phyloP scores from a whole-genome alignment of 2,797 vertebrate genomes.

The Pangasius djambal region DNA sequence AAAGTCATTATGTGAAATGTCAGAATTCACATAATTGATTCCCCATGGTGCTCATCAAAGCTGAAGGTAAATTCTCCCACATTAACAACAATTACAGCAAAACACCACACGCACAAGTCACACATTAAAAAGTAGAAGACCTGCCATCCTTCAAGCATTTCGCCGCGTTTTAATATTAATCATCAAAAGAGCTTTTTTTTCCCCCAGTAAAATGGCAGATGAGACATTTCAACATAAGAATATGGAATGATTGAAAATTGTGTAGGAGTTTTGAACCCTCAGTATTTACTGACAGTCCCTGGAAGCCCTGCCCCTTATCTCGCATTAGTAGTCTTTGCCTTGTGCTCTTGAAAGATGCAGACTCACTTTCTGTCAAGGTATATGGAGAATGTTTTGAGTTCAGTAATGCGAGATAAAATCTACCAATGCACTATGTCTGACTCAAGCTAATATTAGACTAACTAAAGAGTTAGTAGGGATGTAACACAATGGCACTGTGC shows the following conservation, averaged over 20 bases:
- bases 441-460: background rate
- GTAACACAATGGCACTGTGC: background rate
- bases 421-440: background rate
- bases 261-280: background rate
- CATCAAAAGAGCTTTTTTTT: background rate
- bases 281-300: background rate
- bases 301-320: background rate
- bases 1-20: constrained; percentile 24
- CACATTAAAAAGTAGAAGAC: background rate
- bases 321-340: background rate
- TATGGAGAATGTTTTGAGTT: background rate
- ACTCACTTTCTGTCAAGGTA: background rate
- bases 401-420: background rate
- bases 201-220: background rate
- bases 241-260: background rate
- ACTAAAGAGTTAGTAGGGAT: background rate
- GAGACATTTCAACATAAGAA: background rate
- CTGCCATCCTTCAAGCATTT: background rate
- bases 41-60: constrained; percentile 16
- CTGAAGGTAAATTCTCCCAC: constrained; percentile 3
- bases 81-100: constrained; percentile 13
- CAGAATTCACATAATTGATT: constrained; percentile 18
- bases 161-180: background rate
- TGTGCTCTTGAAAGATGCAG: background rate
- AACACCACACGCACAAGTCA: background rate